Evolutionary conservation across 2,888 invertebrate genomes (phyloP).

Genomic region (Sinhomidia bicolor): DNA sequence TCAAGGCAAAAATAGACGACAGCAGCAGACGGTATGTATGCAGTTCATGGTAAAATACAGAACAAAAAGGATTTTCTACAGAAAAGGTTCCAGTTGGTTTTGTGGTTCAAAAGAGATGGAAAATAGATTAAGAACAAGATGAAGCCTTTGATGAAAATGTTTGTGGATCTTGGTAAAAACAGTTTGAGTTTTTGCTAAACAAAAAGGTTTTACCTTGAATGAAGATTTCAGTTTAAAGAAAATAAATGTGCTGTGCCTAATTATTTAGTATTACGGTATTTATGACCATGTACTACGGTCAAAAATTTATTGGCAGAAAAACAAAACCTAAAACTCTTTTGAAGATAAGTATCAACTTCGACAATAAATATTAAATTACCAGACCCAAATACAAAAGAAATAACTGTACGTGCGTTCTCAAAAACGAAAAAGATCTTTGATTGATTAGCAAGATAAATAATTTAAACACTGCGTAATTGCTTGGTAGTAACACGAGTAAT

Average conservation of each 20-base stretch:
- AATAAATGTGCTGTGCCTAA: not conserved
- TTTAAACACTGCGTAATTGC: constrained; percentile 8
- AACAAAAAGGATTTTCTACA: not conserved
- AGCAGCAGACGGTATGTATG: too few relatives aligned
- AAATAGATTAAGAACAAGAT: not conserved
- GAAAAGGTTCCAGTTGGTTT: not conserved
- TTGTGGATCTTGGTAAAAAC: not conserved
- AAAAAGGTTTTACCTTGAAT: not conserved
- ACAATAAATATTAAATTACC: not conserved
- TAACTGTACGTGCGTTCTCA: not conserved
- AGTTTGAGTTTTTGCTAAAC: not conserved
- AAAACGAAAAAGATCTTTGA: not conserved
- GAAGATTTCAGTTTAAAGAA: not conserved
- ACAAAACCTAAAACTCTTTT: not conserved
- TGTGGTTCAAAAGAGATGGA: not conserved
- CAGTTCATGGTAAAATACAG: too few relatives aligned
- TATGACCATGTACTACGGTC: not conserved
- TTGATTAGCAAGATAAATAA: not conserved
- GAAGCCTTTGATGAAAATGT: not conserved
- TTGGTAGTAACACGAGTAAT: not conserved
- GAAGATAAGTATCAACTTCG: not conserved
- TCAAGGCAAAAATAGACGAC: not conserved
- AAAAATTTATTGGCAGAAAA: not conserved
- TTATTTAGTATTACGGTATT: not conserved
- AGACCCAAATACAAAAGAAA: not conserved